These are phyloP conservation scores for Cephus spinipes DNA, from an alignment of 2,888 invertebrate genomes.

Conservation along the genomic window DNA sequence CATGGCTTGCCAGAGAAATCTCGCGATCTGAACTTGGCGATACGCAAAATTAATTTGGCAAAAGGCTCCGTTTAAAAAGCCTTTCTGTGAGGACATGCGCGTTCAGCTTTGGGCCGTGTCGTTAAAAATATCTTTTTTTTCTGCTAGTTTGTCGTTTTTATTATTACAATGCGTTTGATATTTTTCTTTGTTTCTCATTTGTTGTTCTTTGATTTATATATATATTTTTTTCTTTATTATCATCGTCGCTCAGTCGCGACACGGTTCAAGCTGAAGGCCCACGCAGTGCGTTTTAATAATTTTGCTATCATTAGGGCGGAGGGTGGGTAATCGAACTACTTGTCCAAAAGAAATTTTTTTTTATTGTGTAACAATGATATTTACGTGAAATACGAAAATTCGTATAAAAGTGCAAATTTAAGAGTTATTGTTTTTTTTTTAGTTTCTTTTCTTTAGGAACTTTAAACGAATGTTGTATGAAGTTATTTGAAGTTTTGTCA, in stretches of 20 bases:
- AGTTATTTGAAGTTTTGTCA: background rate
- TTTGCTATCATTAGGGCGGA: conserved; percentile 44
- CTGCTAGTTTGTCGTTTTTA: background rate
- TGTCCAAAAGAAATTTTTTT: conserved; percentile 21
- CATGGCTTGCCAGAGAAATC: conserved; percentile 66
- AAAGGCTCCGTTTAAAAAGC: conserved; percentile 61
- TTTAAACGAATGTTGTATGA: background rate
- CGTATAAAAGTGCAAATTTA: background rate
- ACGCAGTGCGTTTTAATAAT: conserved; percentile 58
- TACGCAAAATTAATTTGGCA: conserved; percentile 64
- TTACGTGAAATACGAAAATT: background rate
- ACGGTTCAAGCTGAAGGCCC: conserved; percentile 60
- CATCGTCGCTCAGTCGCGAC: conserved; percentile 23
- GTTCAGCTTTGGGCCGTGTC: conserved; percentile 51
- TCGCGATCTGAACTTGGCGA: conserved; percentile 49
- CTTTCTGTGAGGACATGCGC: conserved; percentile 67
- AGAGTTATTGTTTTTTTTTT: background rate
- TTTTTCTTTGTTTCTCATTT: background rate
- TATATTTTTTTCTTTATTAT: background rate
- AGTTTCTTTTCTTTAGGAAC: background rate
- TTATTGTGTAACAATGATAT: background rate
- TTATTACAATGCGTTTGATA: background rate
- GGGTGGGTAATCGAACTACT: conserved; percentile 46
- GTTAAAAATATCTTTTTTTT: background rate
- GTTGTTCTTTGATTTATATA: background rate